Conservation (phyloP, 92 coral and sea anemone genomes). For the Pocillopora grandis region DNA sequence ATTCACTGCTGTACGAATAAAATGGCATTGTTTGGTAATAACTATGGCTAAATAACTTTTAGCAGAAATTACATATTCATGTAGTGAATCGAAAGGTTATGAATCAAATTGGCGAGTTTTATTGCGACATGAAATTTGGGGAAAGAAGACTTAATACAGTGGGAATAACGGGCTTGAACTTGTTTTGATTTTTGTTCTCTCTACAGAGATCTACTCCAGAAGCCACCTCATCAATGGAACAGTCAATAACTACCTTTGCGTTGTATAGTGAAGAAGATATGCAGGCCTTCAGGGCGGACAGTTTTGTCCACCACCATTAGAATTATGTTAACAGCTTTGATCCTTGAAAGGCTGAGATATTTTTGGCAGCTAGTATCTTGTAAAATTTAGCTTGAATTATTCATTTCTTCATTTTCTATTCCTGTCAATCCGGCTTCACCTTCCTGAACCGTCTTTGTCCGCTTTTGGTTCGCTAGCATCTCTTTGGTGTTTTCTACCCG, state of each 20-base stretch:
- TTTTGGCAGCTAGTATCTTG: background rate
- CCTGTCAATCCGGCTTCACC: no score
- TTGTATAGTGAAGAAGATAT: slow-evolving; percentile 78
- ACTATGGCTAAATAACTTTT: no score
- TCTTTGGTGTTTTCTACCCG: no score
- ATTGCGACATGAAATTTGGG: background rate
- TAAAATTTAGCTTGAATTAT: background rate
- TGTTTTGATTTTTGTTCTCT: background rate
- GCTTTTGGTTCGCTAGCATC: no score
- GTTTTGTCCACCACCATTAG: slow-evolving; percentile 94
- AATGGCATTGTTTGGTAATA: no score
- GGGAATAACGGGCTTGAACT: background rate
- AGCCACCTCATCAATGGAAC: background rate
- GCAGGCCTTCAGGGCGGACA: slow-evolving; percentile 83
- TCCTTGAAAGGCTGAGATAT: no score
- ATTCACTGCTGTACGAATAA: no score
- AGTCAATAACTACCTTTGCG: slow-evolving; percentile 2
- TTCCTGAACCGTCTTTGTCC: no score
- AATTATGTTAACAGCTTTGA: slow-evolving; percentile 57
- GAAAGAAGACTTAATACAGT: no score
- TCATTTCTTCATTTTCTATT: no score
- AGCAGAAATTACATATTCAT: no score
- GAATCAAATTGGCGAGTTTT: background rate
- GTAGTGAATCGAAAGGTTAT: background rate
- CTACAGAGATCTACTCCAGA: slow-evolving; percentile 7